Base-by-base conservation (phyloP, 2,113 vertebrate species). In the Arenaria interpres region DNA sequence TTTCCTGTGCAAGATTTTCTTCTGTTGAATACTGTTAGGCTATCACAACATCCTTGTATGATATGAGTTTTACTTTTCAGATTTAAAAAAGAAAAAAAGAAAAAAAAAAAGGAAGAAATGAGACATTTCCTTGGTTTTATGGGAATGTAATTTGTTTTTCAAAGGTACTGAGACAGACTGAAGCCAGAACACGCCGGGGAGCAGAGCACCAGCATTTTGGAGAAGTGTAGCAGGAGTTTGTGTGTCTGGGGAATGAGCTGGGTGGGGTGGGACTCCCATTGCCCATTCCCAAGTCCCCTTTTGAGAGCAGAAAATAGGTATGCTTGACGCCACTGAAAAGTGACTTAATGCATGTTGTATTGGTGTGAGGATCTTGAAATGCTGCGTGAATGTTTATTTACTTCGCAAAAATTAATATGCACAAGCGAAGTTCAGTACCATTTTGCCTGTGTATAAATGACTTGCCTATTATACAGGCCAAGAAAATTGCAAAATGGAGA, bases 111-210 rank as follows among this genome's bases (percentile, higher is more conserved):
- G 27, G 46, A 75, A 86, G n/a, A 80, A 79, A 88, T 50, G n/a
- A 27, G 33, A 59, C 25, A 45, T 96, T 84, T 96, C 63, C 59
- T 90, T 80, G 41, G 30, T 28, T 85, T 95, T 83, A 23, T 74
- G 83, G 85, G 63, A 92, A 66, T 43, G 23, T 69, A n/a, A 74
- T 88, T 92, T 95, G 41, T 88, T 93, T 92, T 62, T 83, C 67
- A 86, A 79, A 90, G 64, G 15, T 46, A 27, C 32, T 32, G 60
- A 46, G 48, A 9, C 10, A 69, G 46, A 35, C 39, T 89, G 88
- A 82, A 67, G 82, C 66, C 78, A 75, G 67, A 90, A 50, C 63
- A 60, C 64, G 51, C 43, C 62, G 75, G 51, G 66, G 51, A 62
- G 69, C 64, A 74, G 43, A 66, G 28, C 10, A 9, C 7, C 51